Percentiles rank a stretch among this genome's conserved stretches.
Conservation (phyloP, 2,888 invertebrate genomes). For the Thalpophila matura region DNA sequence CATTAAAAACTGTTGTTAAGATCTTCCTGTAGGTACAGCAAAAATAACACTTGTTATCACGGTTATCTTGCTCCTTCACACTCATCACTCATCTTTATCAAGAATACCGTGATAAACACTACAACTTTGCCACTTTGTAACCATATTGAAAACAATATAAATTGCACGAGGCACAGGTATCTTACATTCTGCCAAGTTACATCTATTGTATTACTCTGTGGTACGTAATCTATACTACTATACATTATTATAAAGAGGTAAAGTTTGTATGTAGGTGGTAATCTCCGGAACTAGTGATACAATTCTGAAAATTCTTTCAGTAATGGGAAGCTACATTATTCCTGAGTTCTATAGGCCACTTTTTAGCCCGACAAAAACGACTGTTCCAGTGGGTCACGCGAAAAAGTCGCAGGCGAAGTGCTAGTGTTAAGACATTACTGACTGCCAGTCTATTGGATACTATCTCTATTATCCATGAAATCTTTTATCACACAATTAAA, state of each 20-base stretch:
- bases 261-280: no score
- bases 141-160: conserved; percentile 46
- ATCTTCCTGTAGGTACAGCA: conserved; percentile 44
- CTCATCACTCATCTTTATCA: conserved; percentile 83
- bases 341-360: no score
- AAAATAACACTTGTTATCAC: conserved; percentile 67
- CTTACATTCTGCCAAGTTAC: conserved; percentile 54
- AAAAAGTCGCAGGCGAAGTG: no score
- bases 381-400: no score
- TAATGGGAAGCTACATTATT: no score
- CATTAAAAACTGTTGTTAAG: conserved; percentile 18
- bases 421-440: conserved; percentile 43
- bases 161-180: conserved; percentile 48
- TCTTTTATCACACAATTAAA: conserved; percentile 14
- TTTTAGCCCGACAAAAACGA: no score
- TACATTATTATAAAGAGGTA: no score
- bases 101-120: conserved; percentile 71
- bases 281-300: no score
- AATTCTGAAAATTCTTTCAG: no score
- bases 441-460: conserved; percentile 11
- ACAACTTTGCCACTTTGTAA: conserved; percentile 50
- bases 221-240: no score
- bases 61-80: conserved; percentile 75
- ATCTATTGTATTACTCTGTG: conserved; percentile 49
- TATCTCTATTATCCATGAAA: conserved; percentile 34